phyloP scores from a whole-genome alignment of 1,140 invertebrate genomes.

The Harpegnathos saltator region DNA sequence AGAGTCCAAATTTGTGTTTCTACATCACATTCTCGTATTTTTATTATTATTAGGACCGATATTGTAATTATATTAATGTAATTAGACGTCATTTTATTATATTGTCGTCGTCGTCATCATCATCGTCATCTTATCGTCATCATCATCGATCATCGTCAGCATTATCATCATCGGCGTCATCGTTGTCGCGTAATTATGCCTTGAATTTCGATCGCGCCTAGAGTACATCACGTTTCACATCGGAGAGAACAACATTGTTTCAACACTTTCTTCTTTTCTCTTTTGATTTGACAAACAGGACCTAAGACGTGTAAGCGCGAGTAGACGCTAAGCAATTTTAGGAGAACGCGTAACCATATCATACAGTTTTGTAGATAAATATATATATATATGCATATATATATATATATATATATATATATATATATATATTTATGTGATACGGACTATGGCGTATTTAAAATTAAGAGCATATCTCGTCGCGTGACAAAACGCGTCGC shows the following conservation, averaged over 20 bases:
- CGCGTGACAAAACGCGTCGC: constrained; percentile 20
- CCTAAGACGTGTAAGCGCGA: constrained; percentile 71
- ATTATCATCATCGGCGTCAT: neutral
- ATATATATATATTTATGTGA: constrained; percentile 71
- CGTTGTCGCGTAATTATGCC: constrained; percentile 59
- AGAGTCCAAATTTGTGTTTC: constrained; percentile 57
- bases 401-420: constrained; percentile 24
- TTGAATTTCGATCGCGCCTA: constrained; percentile 66
- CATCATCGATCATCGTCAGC: neutral
- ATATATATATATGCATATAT: constrained; percentile 60
- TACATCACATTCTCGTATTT: constrained; percentile 72
- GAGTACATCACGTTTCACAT: constrained; percentile 59
- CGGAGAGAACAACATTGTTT: too few species aligned
- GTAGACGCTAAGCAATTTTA: constrained; percentile 71
- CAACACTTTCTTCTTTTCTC: constrained; percentile 45
- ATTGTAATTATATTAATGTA: constrained; percentile 16
- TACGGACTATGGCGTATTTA: constrained; percentile 64
- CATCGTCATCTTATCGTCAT: constrained; percentile 33
- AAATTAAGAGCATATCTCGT: constrained; percentile 74
- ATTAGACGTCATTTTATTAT: constrained; percentile 5
- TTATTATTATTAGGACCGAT: constrained; percentile 53
- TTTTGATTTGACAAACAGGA: constrained; percentile 72
- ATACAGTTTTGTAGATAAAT: constrained; percentile 78
- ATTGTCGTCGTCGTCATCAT: constrained; percentile 57
- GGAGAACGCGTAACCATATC: constrained; percentile 77